Evolutionary conservation across 92 coral and sea anemone genomes (phyloP).

Genomic region (Palythoa grandiflora): DNA sequence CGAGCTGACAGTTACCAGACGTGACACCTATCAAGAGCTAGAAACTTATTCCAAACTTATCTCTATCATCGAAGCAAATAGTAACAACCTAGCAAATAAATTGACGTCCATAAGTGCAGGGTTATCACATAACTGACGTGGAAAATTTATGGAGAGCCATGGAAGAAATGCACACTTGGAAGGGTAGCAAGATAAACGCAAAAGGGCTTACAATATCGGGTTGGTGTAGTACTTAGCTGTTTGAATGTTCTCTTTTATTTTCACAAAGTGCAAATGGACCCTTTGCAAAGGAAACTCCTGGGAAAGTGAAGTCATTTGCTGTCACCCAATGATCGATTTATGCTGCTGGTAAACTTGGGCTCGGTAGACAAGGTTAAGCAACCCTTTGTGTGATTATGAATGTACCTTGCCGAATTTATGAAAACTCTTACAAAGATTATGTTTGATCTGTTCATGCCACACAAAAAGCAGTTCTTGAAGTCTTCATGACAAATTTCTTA

Average conservation of each 20-base stretch:
- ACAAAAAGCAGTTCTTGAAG: slow-evolving; percentile 22
- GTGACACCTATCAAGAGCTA: slow-evolving; percentile 5
- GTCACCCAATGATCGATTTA: slow-evolving; percentile 27
- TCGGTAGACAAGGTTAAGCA: slow-evolving; percentile 51
- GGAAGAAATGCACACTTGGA: slow-evolving; percentile 45
- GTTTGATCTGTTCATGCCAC: slow-evolving; percentile 33
- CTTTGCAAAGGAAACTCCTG: slow-evolving; percentile 25
- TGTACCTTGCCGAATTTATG: slow-evolving; percentile 32
- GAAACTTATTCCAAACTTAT: not conserved
- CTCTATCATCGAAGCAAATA: not conserved
- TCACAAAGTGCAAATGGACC: slow-evolving; percentile 44
- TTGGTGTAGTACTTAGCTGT: slow-evolving; percentile 23
- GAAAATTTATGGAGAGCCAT: slow-evolving; percentile 34
- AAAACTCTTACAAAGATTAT: slow-evolving; percentile 45
- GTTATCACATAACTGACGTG: slow-evolving; percentile 20
- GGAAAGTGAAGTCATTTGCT: slow-evolving; percentile 25
- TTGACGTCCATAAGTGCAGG: slow-evolving; percentile 20
- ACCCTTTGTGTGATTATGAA: slow-evolving; percentile 49
- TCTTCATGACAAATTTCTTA: slow-evolving; percentile 7
- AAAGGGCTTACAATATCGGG: slow-evolving; percentile 25
- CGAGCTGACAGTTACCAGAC: slow-evolving; percentile 2
- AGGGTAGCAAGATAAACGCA: slow-evolving; percentile 16
- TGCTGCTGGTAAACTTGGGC: slow-evolving; percentile 39
- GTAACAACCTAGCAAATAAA: not conserved
- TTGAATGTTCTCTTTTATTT: slow-evolving; percentile 24